phyloP scores from a whole-genome alignment of 2,797 vertebrate species.

The Semaprochilodus insignis region DNA sequence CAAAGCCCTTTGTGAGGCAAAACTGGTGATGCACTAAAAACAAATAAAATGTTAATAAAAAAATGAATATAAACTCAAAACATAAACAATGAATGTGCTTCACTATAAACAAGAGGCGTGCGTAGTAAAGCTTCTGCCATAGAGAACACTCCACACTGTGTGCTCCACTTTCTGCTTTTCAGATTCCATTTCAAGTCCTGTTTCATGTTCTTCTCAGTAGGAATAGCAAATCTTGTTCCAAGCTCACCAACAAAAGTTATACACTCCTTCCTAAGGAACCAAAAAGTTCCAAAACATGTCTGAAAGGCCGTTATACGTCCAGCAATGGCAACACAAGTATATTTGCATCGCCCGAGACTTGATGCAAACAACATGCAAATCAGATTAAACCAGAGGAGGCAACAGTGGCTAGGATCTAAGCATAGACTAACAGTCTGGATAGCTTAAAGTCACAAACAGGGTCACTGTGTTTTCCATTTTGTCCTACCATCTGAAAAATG shows the following conservation, averaged over 20 bases:
- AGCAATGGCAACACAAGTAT: constrained; percentile 12
- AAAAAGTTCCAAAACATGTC: constrained; percentile 20
- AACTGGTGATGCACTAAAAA: constrained; percentile 44
- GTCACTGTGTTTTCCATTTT: not conserved
- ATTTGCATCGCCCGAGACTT: constrained; percentile 6
- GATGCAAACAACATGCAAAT: constrained; percentile 31
- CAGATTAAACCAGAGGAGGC: constrained; percentile 12
- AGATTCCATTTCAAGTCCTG: constrained; percentile 17
- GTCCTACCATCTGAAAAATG: not conserved
- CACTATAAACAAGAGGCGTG: constrained; percentile 26
- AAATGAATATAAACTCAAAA: constrained; percentile 25
- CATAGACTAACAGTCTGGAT: not conserved
- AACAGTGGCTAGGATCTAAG: constrained; percentile 7
- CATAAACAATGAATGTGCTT: constrained; percentile 39
- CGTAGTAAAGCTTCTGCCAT: not conserved
- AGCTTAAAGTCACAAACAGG: constrained; percentile 32
- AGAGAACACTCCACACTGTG: constrained; percentile 18
- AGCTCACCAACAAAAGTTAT: not conserved
- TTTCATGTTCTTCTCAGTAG: not conserved
- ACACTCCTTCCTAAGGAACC: not conserved
- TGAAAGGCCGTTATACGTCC: not conserved
- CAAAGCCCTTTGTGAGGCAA: constrained; percentile 57
- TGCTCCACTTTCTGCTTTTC: constrained; percentile 16
- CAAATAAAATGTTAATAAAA: constrained; percentile 42
- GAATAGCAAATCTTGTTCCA: constrained; percentile 13